phyloP scores from a whole-genome alignment of 2,888 invertebrate genomes.

The Synanthedon myopaeformis region DNA sequence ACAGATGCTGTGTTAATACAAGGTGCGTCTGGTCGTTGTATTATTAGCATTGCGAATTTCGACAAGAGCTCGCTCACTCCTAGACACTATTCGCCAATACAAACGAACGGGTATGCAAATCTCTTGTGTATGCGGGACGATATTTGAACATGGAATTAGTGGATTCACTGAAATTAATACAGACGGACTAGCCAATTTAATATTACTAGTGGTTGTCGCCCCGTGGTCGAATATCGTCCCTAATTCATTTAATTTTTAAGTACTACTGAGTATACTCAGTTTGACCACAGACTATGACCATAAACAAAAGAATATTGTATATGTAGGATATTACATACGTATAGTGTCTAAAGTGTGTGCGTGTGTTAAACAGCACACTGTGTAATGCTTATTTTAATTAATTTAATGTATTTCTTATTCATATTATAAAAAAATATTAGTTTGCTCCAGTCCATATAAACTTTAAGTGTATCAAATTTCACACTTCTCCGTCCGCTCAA shows the following conservation, averaged over 20 bases:
- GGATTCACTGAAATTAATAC: neutral
- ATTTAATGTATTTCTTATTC: too few species aligned
- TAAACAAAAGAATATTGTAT: too few species aligned
- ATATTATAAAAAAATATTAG: too few species aligned
- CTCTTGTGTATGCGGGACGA: slow-evolving; percentile 27
- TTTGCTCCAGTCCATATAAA: too few species aligned
- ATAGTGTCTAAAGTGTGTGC: too few species aligned
- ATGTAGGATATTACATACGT: too few species aligned
- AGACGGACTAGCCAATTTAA: neutral
- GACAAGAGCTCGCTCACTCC: slow-evolving; percentile 46
- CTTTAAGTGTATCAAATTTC: too few species aligned
- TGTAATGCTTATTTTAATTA: too few species aligned
- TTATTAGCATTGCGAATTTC: slow-evolving; percentile 63
- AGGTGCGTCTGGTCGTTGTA: slow-evolving; percentile 59
- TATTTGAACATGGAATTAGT: slow-evolving; percentile 24
- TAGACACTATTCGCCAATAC: slow-evolving; percentile 47
- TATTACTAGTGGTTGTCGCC: neutral
- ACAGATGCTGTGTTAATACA: slow-evolving; percentile 36
- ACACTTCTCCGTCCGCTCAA: too few species aligned
- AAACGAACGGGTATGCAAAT: slow-evolving; percentile 53
- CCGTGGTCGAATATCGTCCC: neutral
- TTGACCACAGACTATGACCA: too few species aligned
- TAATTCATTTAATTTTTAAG: neutral
- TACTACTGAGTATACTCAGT: too few species aligned
- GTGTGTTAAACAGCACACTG: too few species aligned